A percentile compares a stretch with the other conserved stretches of the same genome.
Evolutionary conservation across 2,113 vertebrate genomes (phyloP).

Genomic region (Sphaerodactylus townsendi): DNA sequence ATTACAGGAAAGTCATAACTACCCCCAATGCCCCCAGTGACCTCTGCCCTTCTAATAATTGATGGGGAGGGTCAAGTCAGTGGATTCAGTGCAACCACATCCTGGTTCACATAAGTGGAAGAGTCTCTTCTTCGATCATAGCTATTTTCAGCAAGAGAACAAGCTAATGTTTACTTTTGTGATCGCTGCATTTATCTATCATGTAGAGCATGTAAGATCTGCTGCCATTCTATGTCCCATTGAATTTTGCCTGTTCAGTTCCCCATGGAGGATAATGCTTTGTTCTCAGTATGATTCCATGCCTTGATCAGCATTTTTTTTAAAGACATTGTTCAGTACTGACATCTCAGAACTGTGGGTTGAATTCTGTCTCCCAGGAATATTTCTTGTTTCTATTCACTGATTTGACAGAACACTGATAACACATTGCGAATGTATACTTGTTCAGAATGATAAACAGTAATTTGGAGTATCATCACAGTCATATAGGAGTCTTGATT

Average conservation of each 20-base stretch:
- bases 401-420: slow-evolving; percentile 68
- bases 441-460: slow-evolving; percentile 70
- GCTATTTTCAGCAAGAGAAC: background rate
- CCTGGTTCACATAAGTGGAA: background rate
- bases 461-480: slow-evolving; percentile 65
- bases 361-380: slow-evolving; percentile 65
- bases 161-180: background rate
- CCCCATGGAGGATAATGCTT: slow-evolving; percentile 50
- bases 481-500: slow-evolving; percentile 17
- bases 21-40: too few relatives aligned
- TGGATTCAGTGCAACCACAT: background rate
- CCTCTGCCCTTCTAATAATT: background rate
- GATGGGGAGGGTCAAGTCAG: background rate
- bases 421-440: slow-evolving; percentile 59
- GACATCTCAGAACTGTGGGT: slow-evolving; percentile 61
- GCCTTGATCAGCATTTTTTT: slow-evolving; percentile 62
- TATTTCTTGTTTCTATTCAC: slow-evolving; percentile 66
- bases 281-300: slow-evolving; percentile 55
- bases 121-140: background rate
- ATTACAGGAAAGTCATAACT: too few relatives aligned
- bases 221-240: slow-evolving; percentile 30
- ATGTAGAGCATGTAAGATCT: slow-evolving; percentile 35
- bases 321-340: slow-evolving; percentile 64
- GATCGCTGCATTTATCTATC: background rate
- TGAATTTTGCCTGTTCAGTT: slow-evolving; percentile 25